Evolutionary conservation across 2,113 vertebrate species (phyloP).

Genomic region (Chaetorhynchus papuensis): DNA sequence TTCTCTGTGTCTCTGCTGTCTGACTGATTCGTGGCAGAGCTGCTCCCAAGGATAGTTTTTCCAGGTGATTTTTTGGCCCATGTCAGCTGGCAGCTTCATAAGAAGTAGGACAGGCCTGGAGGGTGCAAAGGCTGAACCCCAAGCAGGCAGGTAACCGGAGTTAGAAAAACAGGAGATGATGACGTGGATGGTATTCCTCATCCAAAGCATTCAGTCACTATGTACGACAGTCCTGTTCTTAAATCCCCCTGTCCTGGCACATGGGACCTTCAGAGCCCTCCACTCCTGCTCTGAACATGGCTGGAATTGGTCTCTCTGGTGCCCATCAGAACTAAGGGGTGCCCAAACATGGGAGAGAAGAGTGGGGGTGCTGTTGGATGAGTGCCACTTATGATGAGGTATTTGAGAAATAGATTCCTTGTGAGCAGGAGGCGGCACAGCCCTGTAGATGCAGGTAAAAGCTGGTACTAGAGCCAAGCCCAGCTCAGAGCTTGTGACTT

Average conservation of each 20-base stretch:
- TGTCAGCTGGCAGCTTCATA: background rate
- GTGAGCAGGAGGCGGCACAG: background rate
- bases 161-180: rapidly evolving
- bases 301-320: background rate
- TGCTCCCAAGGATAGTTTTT: background rate
- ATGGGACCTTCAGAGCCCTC: rapidly evolving
- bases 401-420: background rate
- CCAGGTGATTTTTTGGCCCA: background rate
- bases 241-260: rapidly evolving
- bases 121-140: background rate
- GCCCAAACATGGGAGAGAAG: background rate
- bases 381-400: background rate
- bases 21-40: background rate
- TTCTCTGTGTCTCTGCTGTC: background rate
- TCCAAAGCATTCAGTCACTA: rapidly evolving
- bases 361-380: background rate
- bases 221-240: background rate
- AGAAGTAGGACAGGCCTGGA: background rate
- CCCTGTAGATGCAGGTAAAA: background rate
- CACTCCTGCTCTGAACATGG: rapidly evolving
- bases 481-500: background rate
- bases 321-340: background rate
- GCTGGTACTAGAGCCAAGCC: background rate
- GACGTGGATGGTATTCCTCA: background rate
- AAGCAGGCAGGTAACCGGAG: background rate